A percentile compares a stretch with the other conserved stretches of the same genome.
phyloP scores from a whole-genome alignment of 2,113 vertebrate genomes.

The Brachyhypopomus gauderio region DNA sequence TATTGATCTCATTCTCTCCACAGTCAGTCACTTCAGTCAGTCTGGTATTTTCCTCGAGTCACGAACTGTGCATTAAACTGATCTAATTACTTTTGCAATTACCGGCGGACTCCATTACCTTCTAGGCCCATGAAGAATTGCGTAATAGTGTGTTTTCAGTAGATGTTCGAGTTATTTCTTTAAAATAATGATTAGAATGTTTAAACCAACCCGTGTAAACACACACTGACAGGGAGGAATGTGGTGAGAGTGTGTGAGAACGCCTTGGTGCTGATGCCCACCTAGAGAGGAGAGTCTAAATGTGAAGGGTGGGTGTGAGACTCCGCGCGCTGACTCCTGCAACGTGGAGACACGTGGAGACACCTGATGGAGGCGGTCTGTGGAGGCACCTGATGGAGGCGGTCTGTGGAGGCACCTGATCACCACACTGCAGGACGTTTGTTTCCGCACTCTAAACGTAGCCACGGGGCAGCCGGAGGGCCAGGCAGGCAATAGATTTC shows the following conservation, averaged over 20 bases:
- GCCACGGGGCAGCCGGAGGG: conserved; percentile 31
- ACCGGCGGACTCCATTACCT: conserved; percentile 23
- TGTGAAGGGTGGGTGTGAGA: conserved; percentile 34
- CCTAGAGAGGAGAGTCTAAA: conserved; percentile 32
- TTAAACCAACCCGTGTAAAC: conserved; percentile 28
- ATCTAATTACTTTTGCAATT: conserved; percentile 64
- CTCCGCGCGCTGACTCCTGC: background rate
- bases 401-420: conserved; percentile 48
- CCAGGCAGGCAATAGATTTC: conserved; percentile 48
- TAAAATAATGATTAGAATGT: conserved; percentile 25
- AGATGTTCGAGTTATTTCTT: conserved; percentile 8
- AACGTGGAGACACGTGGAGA: conserved; percentile 39
- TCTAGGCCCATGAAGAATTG: conserved; percentile 51
- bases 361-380: too few species aligned
- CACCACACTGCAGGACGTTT: background rate
- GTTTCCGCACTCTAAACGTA: background rate
- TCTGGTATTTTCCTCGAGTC: conserved; percentile 60
- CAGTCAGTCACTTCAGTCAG: conserved; percentile 66
- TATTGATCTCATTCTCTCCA: conserved; percentile 67
- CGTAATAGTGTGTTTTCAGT: conserved; percentile 37
- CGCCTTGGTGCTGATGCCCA: conserved; percentile 43
- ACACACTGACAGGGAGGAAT: conserved; percentile 37
- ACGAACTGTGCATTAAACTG: conserved; percentile 68
- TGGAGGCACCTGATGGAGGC: too few species aligned
- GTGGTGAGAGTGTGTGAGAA: conserved; percentile 59